phyloP scores from a whole-genome alignment of 2,797 vertebrate genomes.

The Enteromius argenteus region DNA sequence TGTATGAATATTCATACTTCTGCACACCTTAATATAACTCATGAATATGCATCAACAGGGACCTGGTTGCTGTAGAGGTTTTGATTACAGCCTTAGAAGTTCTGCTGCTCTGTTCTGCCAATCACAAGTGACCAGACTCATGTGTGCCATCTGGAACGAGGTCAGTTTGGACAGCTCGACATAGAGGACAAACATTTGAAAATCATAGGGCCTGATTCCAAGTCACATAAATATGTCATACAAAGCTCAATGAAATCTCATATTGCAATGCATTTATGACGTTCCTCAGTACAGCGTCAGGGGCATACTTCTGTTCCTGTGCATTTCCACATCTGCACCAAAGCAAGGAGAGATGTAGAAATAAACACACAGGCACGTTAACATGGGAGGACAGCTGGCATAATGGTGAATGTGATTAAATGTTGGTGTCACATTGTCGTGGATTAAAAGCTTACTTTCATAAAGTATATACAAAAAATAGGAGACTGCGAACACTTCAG shows the following conservation, averaged over 20 bases:
- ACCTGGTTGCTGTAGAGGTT: slow-evolving; percentile 46
- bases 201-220: slow-evolving; percentile 14
- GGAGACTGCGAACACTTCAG: slow-evolving; percentile 31
- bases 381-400: slow-evolving; percentile 32
- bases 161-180: slow-evolving; percentile 35
- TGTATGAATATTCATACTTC: slow-evolving; percentile 70
- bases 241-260: not conserved
- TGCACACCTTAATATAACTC: slow-evolving; percentile 48
- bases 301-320: not conserved
- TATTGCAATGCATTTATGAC: not conserved
- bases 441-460: slow-evolving; percentile 64
- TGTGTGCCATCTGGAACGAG: slow-evolving; percentile 62
- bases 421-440: slow-evolving; percentile 48
- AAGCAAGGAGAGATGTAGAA: not conserved
- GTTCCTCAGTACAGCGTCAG: not conserved
- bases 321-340: not conserved
- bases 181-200: slow-evolving; percentile 33
- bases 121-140: slow-evolving; percentile 48
- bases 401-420: slow-evolving; percentile 64
- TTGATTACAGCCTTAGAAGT: slow-evolving; percentile 44
- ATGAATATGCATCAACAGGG: slow-evolving; percentile 70
- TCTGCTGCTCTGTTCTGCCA: slow-evolving; percentile 45
- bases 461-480: slow-evolving; percentile 43
- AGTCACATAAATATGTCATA: not conserved
- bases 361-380: slow-evolving; percentile 19